A percentile compares a stretch with the other conserved stretches of the same genome.
These are phyloP conservation scores for Lerema accius DNA, from an alignment of 1,140 invertebrate species.

Conservation along the genomic window DNA sequence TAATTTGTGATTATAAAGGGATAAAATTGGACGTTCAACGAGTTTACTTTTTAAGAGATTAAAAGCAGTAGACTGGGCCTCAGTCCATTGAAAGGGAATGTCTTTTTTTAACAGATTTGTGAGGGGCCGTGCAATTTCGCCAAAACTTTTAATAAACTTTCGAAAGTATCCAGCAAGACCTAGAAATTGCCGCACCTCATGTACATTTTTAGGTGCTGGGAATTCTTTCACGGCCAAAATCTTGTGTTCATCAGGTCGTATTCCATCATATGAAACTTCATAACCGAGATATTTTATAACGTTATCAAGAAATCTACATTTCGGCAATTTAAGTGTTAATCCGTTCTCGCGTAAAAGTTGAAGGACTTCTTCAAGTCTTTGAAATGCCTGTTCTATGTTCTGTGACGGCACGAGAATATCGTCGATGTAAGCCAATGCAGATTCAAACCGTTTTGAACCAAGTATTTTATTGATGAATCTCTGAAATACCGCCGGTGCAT, in stretches of 20 bases:
- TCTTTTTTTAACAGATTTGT: neutral
- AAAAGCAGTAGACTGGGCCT: too few species aligned
- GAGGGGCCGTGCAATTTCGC: neutral
- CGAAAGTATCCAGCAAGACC: neutral
- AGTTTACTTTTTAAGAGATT: neutral
- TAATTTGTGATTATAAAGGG: neutral
- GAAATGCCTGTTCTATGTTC: neutral
- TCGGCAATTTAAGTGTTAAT: neutral
- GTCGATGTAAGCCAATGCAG: slow-evolving; percentile 7
- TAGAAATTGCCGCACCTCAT: slow-evolving; percentile 16
- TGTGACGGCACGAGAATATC: slow-evolving; percentile 8
- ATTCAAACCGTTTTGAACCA: neutral
- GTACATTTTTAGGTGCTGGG: slow-evolving; percentile 7
- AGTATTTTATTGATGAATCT: neutral
- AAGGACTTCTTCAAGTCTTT: slow-evolving; percentile 3
- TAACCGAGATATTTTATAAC: slow-evolving; percentile 3
- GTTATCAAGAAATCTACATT: slow-evolving; percentile 11
- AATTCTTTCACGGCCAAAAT: slow-evolving; percentile 7
- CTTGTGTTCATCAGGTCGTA: neutral
- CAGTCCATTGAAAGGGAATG: neutral
- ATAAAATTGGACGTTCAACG: neutral
- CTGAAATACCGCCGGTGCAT: neutral
- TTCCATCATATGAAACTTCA: neutral
- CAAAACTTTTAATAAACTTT: neutral
- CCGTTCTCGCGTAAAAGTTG: neutral